Base-by-base conservation (phyloP, 2,113 vertebrate genomes). In the Isichthys henryi region DNA sequence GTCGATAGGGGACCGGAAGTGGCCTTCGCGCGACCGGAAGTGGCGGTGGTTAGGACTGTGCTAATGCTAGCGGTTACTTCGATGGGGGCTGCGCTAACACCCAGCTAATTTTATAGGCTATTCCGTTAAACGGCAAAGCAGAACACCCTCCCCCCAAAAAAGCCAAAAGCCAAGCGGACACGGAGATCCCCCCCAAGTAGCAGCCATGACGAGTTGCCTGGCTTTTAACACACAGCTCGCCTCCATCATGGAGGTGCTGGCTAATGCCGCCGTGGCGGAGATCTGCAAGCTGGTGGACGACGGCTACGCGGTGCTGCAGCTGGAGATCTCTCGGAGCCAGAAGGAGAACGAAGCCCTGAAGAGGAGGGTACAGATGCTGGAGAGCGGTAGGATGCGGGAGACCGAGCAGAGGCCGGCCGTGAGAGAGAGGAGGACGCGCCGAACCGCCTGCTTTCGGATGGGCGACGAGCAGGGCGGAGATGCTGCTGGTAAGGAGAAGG, bases 271-370 rank as follows among this genome's bases (percentile, higher is more conserved):
- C 17, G 92, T 94, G 89, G 93, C 93, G 8, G 93, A 94, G 35
- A 93, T 94, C 50, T 93, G 92, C 88, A 93, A 94, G 90, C 92
- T 94, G 1, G 93, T 94, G 49, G 93, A 94, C 82, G 92, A 91
- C 17, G 93, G 93, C 5, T 93, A 93, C 84, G 92, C 93, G 0
- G 89, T 93, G 46, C 53, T 94, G 52, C 92, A 92, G 52, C 31
- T 93, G 39, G 92, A 93, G 90, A 92, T 94, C 46, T 93, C 93
- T 0, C 92, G 93, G 11, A 90, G 92, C 19, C 93, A 92, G 88
- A 93, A 93, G 52, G 93, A 94, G 88, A 94, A 94, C 31, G 93
- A 94, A 35, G 90, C 90, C 8, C 91, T 94, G 5, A 88, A 90
- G 53, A 39, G 92, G 58, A 93, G 92, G 89, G 90, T 94, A 21